Evolutionary conservation across 2,888 invertebrate genomes (phyloP), one percentile per base, ranked within the genome.

Genomic region (Protodeltote pygarga): DNA sequence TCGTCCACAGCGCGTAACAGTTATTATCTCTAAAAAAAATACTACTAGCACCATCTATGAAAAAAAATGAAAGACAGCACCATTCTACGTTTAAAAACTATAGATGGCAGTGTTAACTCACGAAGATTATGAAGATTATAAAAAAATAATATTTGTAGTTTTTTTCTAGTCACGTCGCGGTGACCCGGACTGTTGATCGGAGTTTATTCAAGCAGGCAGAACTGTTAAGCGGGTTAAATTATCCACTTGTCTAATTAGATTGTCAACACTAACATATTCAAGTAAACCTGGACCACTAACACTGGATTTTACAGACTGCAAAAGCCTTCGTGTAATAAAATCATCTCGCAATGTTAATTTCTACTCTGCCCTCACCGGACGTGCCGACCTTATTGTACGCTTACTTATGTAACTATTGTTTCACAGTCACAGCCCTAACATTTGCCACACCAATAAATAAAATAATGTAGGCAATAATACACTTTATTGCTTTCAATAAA

Each of bases 361-460:
- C 40, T 67, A 32, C 40, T 57, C 64, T 53, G 20, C 28, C 15
- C 66, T 68, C 63, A 54, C 67, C 80, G 85, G 86, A 86, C 78
- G 77, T 83, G 73, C 68, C 70, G 78, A 76, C 79, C 81, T 77
- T 79, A 79, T 77, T 79, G 76, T 71, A 69, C 75, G 76, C 62
- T 73, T 69, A 71, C 77, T 77, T 73, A 73, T 59, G 50, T 65
- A 67, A 79, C 74, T 71, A 78, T 80, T 73, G 73, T 74, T 75
- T 65, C 44, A 54, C 55, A 62, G 44, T 65, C 44, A 54, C 55
- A 62, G 44, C 45, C 53, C 58, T 58, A 50, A 40, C 35, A 45
- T 31, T 24, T 47, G 53, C 41, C 41, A 27, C 34, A 3, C 24
- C 31, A 35, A 33, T 37, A 20, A 6, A 8, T 21, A n/a, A 9